Conservation (phyloP, 2,113 vertebrate species). For the Reinhardtius hippoglossoides region DNA sequence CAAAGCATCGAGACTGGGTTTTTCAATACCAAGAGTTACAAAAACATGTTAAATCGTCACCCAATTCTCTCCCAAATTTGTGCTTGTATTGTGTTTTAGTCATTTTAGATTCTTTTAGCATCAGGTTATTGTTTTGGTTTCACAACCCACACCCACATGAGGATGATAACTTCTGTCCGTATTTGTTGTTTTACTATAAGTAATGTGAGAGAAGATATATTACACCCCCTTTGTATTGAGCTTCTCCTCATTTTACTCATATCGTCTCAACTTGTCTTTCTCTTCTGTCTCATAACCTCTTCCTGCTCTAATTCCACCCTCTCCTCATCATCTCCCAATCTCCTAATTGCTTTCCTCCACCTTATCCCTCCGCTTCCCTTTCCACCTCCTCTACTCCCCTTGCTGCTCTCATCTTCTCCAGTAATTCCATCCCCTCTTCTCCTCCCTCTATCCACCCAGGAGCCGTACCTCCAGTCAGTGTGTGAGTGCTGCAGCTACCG, state of each 20-base stretch:
- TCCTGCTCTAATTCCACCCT: slow-evolving; percentile 8
- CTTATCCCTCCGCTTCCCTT: not conserved
- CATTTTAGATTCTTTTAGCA: not conserved
- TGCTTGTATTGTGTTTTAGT: not conserved
- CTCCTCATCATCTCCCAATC: slow-evolving; percentile 13
- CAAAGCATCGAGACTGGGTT: not conserved
- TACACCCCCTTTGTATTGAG: not conserved
- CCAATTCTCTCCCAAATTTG: not conserved
- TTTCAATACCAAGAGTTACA: not conserved
- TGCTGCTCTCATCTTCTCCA: not conserved
- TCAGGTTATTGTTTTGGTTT: not conserved
- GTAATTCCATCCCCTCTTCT: not conserved
- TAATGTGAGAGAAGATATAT: not conserved
- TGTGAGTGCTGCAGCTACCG: slow-evolving; percentile 92
- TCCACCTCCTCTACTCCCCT: not conserved
- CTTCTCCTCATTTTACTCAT: not conserved
- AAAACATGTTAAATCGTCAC: not conserved
- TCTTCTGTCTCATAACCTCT: not conserved
- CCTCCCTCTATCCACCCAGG: slow-evolving; percentile 69
- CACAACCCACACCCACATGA: too few species aligned
- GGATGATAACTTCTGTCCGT: too few species aligned
- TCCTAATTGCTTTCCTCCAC: slow-evolving; percentile 11
- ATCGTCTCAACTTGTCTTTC: not conserved
- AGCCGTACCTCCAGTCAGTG: slow-evolving; percentile 88
- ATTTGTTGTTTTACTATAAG: not conserved